Conservation (phyloP, 1,140 invertebrate genomes). For the Heliconius nattereri region DNA sequence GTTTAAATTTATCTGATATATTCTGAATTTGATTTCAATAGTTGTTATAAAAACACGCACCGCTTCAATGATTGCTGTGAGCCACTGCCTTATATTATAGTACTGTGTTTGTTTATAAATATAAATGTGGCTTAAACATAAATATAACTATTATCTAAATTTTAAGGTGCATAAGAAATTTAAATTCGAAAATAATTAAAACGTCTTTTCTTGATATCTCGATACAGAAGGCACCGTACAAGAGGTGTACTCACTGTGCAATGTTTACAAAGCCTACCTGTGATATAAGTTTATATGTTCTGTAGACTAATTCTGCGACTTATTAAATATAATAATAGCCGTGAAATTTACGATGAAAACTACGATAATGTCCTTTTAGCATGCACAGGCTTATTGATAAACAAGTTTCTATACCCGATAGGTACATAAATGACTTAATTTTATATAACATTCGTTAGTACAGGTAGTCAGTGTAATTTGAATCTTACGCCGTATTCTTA, state of each 20-base stretch:
- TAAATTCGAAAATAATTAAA: background rate
- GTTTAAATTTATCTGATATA: background rate
- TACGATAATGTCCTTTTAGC: conserved; percentile 31
- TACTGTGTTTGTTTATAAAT: background rate
- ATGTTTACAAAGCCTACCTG: background rate
- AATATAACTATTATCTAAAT: background rate
- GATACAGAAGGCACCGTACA: background rate
- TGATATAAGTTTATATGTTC: background rate
- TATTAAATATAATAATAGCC: background rate
- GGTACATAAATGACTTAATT: conserved; percentile 61
- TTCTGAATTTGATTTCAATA: background rate
- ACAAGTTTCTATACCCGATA: conserved; percentile 72
- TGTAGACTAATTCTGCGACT: background rate
- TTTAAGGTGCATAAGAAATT: background rate
- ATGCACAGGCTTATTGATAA: conserved; percentile 62
- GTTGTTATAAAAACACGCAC: background rate
- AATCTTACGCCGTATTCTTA: conserved; percentile 24
- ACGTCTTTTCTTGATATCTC: background rate
- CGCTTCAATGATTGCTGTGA: background rate
- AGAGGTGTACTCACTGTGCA: background rate
- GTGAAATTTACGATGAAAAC: conserved; percentile 13
- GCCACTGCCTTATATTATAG: background rate
- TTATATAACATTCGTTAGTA: conserved; percentile 63
- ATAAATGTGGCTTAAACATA: too few species aligned
- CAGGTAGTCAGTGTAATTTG: conserved; percentile 29